Evolutionary conservation across 2,888 invertebrate genomes (phyloP).

Genomic region (Drosophila neotestacea): DNA sequence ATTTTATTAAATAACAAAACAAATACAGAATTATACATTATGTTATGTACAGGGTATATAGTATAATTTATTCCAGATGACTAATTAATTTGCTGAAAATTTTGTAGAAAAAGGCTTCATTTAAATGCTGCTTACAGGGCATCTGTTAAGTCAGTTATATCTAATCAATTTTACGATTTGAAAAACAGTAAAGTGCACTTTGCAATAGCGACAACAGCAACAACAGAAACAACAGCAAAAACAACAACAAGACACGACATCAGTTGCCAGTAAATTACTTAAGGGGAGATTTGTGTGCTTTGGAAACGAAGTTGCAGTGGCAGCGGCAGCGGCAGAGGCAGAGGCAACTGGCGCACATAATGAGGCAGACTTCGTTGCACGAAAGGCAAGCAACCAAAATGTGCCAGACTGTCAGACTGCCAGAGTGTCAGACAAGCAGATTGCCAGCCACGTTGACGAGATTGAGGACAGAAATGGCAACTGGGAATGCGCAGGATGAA

Average conservation of each 20-base stretch:
- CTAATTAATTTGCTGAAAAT: too few species aligned
- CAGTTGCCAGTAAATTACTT: conserved; percentile 77
- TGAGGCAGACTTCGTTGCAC: conserved; percentile 66
- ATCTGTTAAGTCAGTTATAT: background rate
- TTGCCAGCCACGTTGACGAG: conserved; percentile 53
- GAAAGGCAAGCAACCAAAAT: conserved; percentile 52
- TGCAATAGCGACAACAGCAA: conserved; percentile 39
- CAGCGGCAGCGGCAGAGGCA: conserved; percentile 14
- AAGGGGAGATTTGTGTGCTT: conserved; percentile 74
- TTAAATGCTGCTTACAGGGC: background rate
- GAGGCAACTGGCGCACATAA: conserved; percentile 62
- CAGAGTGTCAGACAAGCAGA: conserved; percentile 37
- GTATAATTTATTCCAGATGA: too few species aligned
- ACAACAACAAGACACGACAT: conserved; percentile 19
- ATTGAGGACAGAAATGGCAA: conserved; percentile 46
- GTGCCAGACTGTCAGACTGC: conserved; percentile 10
- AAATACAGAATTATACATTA: too few species aligned
- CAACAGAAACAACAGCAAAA: conserved; percentile 26
- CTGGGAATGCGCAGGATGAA: conserved; percentile 31
- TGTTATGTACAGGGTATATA: too few species aligned
- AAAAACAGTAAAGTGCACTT: conserved; percentile 78
- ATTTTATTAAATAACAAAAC: too few species aligned
- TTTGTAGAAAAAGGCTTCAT: background rate
- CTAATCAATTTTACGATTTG: conserved; percentile 51
- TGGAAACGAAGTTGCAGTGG: conserved; percentile 28